Evolutionary conservation across 1,140 invertebrate genomes (phyloP).

Genomic region (Ladona fulva): DNA sequence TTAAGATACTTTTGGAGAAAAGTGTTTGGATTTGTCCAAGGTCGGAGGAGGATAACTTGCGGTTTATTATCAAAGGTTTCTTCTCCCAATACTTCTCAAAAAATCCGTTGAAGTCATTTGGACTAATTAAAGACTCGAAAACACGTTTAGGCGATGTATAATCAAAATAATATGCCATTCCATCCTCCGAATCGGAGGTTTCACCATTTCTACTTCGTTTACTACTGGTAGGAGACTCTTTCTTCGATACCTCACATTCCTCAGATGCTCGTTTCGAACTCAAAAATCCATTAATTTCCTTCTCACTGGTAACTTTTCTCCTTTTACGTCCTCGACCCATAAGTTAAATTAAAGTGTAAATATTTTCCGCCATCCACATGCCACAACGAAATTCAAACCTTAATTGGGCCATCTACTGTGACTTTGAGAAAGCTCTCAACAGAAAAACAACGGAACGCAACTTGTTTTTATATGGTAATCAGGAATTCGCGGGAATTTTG

Average conservation of each 20-base stretch:
- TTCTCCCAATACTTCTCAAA: conserved; percentile 39
- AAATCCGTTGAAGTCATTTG: conserved; percentile 17
- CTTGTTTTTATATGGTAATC: too few relatives aligned
- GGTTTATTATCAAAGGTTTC: conserved; percentile 38
- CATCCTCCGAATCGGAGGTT: conserved; percentile 6
- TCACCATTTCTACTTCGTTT: neutral
- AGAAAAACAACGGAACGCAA: too few relatives aligned
- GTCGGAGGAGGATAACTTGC: conserved; percentile 30
- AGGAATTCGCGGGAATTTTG: too few relatives aligned
- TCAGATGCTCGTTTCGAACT: neutral
- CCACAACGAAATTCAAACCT: too few relatives aligned
- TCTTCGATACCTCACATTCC: neutral
- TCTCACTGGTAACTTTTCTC: neutral
- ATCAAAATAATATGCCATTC: conserved; percentile 16
- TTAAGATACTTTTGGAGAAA: conserved; percentile 28
- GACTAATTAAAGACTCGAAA: conserved; percentile 17
- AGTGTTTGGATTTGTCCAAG: neutral
- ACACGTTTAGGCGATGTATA: conserved; percentile 17
- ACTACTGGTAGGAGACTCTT: neutral
- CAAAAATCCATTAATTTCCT: neutral
- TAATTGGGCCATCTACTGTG: too few relatives aligned
- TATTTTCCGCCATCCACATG: too few relatives aligned
- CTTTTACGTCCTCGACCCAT: neutral
- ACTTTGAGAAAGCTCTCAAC: too few relatives aligned
- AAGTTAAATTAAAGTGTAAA: neutral